A percentile compares a stretch with the other conserved stretches of the same genome.
Conservation (phyloP, 2,113 vertebrate genomes). For the Myiopsitta monachus region DNA sequence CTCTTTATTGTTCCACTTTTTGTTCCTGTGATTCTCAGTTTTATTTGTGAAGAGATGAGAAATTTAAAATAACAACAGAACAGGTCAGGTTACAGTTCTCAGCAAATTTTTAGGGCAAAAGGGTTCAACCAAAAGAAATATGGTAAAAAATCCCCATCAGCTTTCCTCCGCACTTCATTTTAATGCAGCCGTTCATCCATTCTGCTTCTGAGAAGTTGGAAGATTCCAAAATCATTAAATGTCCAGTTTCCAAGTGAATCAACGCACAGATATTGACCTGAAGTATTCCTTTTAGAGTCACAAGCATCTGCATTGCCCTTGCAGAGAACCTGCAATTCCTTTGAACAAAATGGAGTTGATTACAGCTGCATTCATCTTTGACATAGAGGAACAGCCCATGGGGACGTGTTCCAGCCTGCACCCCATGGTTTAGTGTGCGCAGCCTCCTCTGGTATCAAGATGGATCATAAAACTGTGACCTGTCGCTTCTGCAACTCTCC, state of each 20-base stretch:
- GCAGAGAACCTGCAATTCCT: not conserved
- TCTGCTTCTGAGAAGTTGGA: not conserved
- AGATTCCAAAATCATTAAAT: not conserved
- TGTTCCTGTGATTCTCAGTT: not conserved
- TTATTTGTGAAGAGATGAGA: not conserved
- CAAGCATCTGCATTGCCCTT: not conserved
- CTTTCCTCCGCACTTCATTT: not conserved
- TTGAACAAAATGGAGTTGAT: not conserved
- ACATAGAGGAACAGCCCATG: not conserved
- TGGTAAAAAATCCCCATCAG: not conserved
- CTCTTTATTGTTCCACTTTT: not conserved
- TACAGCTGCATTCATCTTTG: not conserved
- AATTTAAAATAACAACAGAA: not conserved
- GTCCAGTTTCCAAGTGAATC: not conserved
- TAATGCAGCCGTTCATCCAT: not conserved
- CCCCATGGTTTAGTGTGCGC: not conserved
- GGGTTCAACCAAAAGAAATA: not conserved
- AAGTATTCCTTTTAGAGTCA: not conserved
- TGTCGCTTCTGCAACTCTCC: slow-evolving; percentile 9
- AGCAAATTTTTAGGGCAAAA: not conserved
- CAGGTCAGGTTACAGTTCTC: not conserved
- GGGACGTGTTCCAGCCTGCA: slow-evolving; percentile 35
- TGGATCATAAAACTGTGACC: not conserved
- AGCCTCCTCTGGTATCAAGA: not conserved
- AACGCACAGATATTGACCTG: not conserved